phyloP scores from a whole-genome alignment of 2,888 invertebrate species.

The Phytoseiulus persimilis region DNA sequence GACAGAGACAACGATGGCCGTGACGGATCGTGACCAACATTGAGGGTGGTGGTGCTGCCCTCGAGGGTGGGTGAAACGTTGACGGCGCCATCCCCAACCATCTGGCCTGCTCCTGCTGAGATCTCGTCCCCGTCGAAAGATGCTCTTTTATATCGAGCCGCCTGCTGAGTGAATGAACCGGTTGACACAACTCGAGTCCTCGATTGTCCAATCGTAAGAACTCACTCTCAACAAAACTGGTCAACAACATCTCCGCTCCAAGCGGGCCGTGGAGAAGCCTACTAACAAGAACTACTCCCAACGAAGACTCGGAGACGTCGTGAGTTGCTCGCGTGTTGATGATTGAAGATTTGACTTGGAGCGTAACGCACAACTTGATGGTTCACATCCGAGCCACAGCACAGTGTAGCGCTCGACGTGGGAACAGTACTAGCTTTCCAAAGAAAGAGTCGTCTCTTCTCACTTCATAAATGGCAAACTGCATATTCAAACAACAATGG shows the following conservation, averaged over 20 bases:
- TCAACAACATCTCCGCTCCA: too few relatives aligned
- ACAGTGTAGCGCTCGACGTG: background rate
- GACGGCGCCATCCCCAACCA: constrained; percentile 41
- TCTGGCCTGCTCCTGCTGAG: constrained; percentile 45
- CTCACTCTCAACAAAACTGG: background rate
- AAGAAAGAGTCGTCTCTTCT: background rate
- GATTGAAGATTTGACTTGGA: background rate
- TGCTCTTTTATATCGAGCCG: constrained; percentile 46
- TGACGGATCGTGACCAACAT: constrained; percentile 26
- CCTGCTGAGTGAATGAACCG: constrained; percentile 41
- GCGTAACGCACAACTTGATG: background rate
- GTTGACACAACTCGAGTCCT: background rate
- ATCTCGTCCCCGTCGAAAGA: constrained; percentile 47
- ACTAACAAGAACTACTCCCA: background rate
- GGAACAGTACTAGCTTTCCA: background rate
- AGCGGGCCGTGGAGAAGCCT: too few relatives aligned
- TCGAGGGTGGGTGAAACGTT: constrained; percentile 28
- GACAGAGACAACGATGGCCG: constrained; percentile 23
- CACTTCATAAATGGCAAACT: background rate
- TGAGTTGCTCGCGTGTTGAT: background rate
- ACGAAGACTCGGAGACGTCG: background rate
- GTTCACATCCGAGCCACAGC: background rate
- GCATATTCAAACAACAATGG: background rate
- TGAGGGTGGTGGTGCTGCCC: constrained; percentile 16
- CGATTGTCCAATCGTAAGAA: background rate